Conservation (phyloP, 2,113 vertebrate species). For the Anhinga anhinga region DNA sequence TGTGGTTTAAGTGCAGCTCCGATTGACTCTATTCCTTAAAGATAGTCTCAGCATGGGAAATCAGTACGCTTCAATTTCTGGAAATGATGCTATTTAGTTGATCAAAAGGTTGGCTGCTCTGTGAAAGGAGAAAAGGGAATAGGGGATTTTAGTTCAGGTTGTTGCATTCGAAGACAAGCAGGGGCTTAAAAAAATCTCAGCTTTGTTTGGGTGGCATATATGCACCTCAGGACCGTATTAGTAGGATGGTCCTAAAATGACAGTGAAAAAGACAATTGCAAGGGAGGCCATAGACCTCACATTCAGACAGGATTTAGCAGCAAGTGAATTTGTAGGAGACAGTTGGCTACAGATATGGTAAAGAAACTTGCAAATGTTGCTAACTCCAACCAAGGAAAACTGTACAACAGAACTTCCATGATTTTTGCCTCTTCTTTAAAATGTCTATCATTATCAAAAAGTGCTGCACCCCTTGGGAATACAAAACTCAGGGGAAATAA, state of each 20-base stretch:
- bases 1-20: background rate
- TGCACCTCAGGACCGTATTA: background rate
- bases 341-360: background rate
- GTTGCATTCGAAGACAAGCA: background rate
- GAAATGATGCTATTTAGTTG: background rate
- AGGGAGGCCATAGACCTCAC: background rate
- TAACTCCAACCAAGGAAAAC: background rate
- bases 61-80: background rate
- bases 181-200: background rate
- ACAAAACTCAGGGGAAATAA: background rate
- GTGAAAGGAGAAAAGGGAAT: background rate
- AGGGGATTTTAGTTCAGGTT: background rate
- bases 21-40: background rate
- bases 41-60: background rate
- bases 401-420: accelerated
- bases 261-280: background rate
- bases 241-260: background rate
- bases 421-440: background rate
- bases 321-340: background rate
- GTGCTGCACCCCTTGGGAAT: background rate
- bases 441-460: background rate
- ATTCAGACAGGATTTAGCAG: background rate
- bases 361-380: background rate
- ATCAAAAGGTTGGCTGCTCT: background rate
- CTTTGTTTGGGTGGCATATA: background rate